phyloP scores from a whole-genome alignment of 2,113 vertebrate species.

The Hepsetus odoe region DNA sequence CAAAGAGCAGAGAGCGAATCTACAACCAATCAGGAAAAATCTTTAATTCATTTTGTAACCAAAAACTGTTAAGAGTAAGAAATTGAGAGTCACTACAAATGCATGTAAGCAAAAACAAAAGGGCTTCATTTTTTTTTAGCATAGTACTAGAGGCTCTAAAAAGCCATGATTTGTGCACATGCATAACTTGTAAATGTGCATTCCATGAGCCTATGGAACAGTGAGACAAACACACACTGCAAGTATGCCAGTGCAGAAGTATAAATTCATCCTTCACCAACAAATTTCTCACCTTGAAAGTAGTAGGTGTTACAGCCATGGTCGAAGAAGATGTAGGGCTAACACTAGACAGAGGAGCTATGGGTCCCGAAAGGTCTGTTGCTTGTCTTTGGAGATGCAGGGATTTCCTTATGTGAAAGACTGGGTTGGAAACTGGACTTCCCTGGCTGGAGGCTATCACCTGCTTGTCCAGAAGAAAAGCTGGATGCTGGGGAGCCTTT shows the following conservation, averaged over 20 bases:
- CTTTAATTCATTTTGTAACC: too few relatives aligned
- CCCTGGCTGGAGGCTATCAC: slow-evolving; percentile 72
- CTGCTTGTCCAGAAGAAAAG: slow-evolving; percentile 46
- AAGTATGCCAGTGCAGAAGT: too few relatives aligned
- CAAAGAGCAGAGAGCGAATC: slow-evolving; percentile 87
- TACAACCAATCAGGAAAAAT: slow-evolving; percentile 54
- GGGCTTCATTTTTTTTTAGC: too few relatives aligned
- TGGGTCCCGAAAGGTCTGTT: not conserved
- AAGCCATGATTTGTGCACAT: too few relatives aligned
- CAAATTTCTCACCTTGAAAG: slow-evolving; percentile 23
- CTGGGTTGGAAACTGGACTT: slow-evolving; percentile 58
- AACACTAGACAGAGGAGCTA: not conserved
- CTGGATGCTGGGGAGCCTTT: not conserved
- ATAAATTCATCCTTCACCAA: too few relatives aligned
- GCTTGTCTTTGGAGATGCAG: slow-evolving; percentile 11
- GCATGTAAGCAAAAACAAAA: too few relatives aligned
- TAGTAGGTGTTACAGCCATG: slow-evolving; percentile 22
- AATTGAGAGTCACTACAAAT: too few relatives aligned
- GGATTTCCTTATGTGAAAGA: slow-evolving; percentile 31
- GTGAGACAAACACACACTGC: too few relatives aligned
- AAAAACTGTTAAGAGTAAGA: too few relatives aligned
- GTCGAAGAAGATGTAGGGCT: not conserved
- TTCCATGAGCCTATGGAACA: too few relatives aligned
- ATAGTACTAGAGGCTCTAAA: too few relatives aligned
- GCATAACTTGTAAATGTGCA: too few relatives aligned